These are phyloP conservation scores for Xenotilapia leptura DNA, from an alignment of 2,113 vertebrate genomes.

Conservation along the genomic window DNA sequence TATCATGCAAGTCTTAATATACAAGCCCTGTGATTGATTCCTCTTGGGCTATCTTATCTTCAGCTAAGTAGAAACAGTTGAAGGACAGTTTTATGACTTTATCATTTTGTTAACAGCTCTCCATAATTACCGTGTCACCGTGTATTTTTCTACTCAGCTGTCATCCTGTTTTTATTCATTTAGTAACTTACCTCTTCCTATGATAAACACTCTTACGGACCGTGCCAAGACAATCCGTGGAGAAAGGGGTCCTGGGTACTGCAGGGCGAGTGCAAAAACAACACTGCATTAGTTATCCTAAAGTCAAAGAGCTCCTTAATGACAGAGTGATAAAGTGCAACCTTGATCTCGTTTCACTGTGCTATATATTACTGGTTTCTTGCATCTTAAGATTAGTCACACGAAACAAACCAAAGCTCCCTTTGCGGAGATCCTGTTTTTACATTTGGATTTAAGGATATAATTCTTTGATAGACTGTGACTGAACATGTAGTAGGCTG, in stretches of 20 bases:
- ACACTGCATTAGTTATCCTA: background rate
- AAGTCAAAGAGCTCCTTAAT: background rate
- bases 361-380: background rate
- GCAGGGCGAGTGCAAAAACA: constrained; percentile 2
- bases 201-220: constrained; percentile 4
- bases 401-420: background rate
- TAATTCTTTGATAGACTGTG: background rate
- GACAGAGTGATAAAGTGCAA: constrained; percentile 10
- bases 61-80: constrained; percentile 44
- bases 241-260: background rate
- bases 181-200: constrained; percentile 20
- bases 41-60: constrained; percentile 17
- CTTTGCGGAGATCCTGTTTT: background rate
- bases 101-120: constrained; percentile 36
- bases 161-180: constrained; percentile 40
- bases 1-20: background rate
- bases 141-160: constrained; percentile 22
- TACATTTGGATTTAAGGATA: background rate
- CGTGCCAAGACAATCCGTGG: background rate
- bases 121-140: constrained; percentile 13
- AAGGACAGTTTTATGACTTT: constrained; percentile 35
- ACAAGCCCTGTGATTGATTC: constrained; percentile 20
- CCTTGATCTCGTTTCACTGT: background rate
- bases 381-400: background rate
- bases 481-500: background rate